Conservation (phyloP, 2,888 invertebrate species). For the Urechis unicinctus region DNA sequence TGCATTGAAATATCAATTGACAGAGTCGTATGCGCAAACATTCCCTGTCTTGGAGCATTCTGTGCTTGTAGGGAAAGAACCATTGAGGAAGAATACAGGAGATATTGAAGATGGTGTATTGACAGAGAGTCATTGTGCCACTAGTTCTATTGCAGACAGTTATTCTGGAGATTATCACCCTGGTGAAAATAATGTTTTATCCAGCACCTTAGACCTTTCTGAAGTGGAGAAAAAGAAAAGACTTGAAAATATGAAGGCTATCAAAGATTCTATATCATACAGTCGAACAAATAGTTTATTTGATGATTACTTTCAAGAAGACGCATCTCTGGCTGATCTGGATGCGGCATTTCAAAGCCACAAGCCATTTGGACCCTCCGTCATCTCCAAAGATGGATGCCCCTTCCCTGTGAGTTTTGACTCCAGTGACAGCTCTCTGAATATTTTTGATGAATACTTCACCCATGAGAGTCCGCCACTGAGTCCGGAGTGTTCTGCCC, state of each 20-base stretch:
- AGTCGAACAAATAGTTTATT: constrained; percentile 12
- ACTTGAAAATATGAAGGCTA: neutral
- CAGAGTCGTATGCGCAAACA: too few species aligned
- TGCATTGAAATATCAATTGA: too few species aligned
- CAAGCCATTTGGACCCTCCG: too few species aligned
- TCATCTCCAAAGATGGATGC: too few species aligned
- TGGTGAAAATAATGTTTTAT: too few species aligned
- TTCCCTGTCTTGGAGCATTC: too few species aligned
- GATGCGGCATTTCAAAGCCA: neutral
- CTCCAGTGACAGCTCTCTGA: constrained; percentile 30
- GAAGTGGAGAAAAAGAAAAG: too few species aligned
- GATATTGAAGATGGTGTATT: neutral
- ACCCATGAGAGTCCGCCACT: neutral
- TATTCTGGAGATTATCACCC: too few species aligned
- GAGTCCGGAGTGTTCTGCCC: neutral
- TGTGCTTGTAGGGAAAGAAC: neutral
- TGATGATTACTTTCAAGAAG: constrained; percentile 18
- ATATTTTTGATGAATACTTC: constrained; percentile 19
- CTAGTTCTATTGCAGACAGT: neutral
- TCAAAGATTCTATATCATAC: neutral
- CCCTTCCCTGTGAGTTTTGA: too few species aligned
- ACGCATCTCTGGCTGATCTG: neutral
- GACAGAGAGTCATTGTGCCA: neutral
- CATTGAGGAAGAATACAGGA: neutral
- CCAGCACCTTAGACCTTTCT: too few species aligned